Conservation (phyloP, 1,140 invertebrate genomes). For the Drosophila kanapiae region DNA sequence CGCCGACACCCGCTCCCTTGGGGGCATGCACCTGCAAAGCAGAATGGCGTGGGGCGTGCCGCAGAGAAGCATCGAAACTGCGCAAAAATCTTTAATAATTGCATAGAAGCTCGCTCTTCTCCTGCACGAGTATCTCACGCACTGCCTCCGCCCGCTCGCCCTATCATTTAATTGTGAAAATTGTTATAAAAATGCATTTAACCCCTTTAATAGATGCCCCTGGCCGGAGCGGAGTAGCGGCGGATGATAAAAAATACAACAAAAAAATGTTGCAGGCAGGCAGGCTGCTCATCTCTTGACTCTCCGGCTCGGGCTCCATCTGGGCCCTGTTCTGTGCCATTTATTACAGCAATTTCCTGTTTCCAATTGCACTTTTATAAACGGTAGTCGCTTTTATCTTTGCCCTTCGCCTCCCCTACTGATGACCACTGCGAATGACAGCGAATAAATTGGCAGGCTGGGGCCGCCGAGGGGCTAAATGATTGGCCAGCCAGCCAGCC, state of each 20-base stretch:
- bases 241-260: no score
- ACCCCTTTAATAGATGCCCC: constrained; percentile 63
- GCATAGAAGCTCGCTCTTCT: constrained; percentile 22
- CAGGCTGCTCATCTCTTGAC: constrained; percentile 23
- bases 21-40: constrained; percentile 61
- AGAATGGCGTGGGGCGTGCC: constrained; percentile 58
- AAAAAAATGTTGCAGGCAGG: constrained; percentile 40
- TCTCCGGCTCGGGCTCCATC: constrained; percentile 20
- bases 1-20: neutral
- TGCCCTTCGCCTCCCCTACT: neutral
- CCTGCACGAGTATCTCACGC: constrained; percentile 2
- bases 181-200: constrained; percentile 79
- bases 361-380: constrained; percentile 77
- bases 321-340: constrained; percentile 63
- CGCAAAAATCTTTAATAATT: constrained; percentile 61
- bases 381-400: constrained; percentile 70
- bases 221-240: constrained; percentile 4
- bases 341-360: constrained; percentile 81
- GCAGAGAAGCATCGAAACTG: constrained; percentile 23
- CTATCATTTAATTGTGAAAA: constrained; percentile 70
- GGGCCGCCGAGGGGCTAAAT: constrained; percentile 22
- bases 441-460: constrained; percentile 11
- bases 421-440: constrained; percentile 8
- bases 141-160: constrained; percentile 7
- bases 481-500: constrained; percentile 11